phyloP scores from a whole-genome alignment of 2,888 invertebrate genomes.

The Drosophila mayaguana region DNA sequence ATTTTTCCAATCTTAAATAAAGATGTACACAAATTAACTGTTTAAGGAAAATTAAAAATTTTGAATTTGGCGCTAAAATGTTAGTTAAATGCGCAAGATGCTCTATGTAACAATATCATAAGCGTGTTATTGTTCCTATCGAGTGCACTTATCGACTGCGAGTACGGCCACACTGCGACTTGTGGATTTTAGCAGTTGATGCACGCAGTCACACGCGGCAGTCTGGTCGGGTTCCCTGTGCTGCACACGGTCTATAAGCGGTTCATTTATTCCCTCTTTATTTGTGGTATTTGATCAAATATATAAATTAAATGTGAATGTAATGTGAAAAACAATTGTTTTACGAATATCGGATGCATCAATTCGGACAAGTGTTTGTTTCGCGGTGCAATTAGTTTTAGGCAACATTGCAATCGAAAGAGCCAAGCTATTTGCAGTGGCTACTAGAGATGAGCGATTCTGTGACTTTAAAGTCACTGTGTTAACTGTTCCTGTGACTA shows the following conservation, averaged over 20 bases:
- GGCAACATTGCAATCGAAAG: background rate
- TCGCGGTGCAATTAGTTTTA: background rate
- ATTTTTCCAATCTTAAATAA: background rate
- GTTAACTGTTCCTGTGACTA: slow-evolving; percentile 28
- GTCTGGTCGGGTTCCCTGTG: slow-evolving; percentile 52
- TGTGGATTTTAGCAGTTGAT: slow-evolving; percentile 21
- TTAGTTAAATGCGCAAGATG: background rate
- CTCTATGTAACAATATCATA: background rate
- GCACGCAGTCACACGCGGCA: slow-evolving; percentile 39
- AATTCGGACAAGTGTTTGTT: background rate
- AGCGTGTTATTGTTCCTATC: background rate
- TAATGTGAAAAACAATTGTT: slow-evolving; percentile 14
- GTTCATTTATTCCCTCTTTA: slow-evolving; percentile 38
- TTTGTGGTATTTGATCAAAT: slow-evolving; percentile 44
- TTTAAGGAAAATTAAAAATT: background rate
- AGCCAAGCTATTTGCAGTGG: slow-evolving; percentile 15
- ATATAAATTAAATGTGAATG: slow-evolving; percentile 33
- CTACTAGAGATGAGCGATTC: slow-evolving; percentile 49
- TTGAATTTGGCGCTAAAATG: slow-evolving; percentile 20
- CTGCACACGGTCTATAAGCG: slow-evolving; percentile 43
- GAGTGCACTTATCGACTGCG: background rate
- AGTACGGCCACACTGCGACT: slow-evolving; percentile 9
- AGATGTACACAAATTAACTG: background rate
- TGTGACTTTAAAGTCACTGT: slow-evolving; percentile 38
- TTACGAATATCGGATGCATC: background rate